These are phyloP conservation scores for Melanocharis versteri DNA, from an alignment of 2,113 vertebrate genomes.

Conservation along the genomic window DNA sequence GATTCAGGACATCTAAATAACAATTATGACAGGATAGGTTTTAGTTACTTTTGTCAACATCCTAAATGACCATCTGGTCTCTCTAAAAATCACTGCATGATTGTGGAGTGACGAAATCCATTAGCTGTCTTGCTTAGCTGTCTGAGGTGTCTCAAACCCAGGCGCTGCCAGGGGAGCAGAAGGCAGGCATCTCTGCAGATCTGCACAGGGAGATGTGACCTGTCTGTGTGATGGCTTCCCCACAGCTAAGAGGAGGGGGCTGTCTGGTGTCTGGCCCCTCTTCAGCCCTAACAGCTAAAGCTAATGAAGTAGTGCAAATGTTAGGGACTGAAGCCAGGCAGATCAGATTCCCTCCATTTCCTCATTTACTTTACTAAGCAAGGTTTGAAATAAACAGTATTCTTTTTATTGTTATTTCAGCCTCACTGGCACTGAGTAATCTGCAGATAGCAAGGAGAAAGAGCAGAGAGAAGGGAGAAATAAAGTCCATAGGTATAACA, in stretches of 20 bases:
- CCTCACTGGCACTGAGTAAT: neutral
- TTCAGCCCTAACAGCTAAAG: neutral
- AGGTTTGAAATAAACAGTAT: neutral
- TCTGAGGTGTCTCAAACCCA: neutral
- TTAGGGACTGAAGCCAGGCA: neutral
- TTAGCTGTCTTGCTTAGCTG: no score
- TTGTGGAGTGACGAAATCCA: neutral
- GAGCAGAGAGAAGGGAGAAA: neutral
- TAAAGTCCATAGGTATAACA: neutral
- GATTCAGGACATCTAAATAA: neutral
- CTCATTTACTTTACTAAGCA: neutral
- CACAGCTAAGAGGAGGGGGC: neutral
- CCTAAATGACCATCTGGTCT: neutral
- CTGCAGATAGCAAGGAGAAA: neutral
- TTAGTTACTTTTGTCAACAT: neutral
- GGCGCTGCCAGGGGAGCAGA: neutral
- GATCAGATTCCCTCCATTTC: neutral
- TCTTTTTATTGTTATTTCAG: neutral
- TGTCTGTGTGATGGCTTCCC: neutral
- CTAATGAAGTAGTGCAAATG: neutral
- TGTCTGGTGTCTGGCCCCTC: neutral
- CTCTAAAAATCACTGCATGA: neutral
- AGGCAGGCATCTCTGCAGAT: neutral
- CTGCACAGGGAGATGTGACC: rapidly evolving
- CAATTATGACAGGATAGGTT: neutral